Evolutionary conservation across 2,888 invertebrate species (phyloP), one percentile per base, ranked within the genome.

Genomic region (Nipponacmea schrenckii): DNA sequence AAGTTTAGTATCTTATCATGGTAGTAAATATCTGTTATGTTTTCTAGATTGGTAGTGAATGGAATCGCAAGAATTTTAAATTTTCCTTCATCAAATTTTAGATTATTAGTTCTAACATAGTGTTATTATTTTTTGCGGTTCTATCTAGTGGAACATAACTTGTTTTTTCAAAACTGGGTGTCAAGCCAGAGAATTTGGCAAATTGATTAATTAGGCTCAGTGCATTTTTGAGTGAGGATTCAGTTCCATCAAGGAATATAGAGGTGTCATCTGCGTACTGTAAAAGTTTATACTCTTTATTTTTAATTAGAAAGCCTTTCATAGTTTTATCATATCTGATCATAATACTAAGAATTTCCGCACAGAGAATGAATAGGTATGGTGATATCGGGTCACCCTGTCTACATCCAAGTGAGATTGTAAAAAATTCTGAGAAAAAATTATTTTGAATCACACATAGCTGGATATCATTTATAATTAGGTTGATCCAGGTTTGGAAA

Each of bases 201-300:
- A 20, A 56, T 24, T 56, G 56, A 15, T 56, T 24, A 39, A 72
- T 12, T 15, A 68, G 46, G 10, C 31, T 26, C 26, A 66, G 27
- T 31, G 69, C 63, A 46, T 64, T 56, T 63, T 64, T 64, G 17
- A 64, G 48, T 20, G 39, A 65, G 26, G 56, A 20, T 50, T 65
- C 62, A 2, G 68, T 56, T 24, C 69, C 69, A 56, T 72, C 66
- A 10, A 72, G 56, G 27, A 69, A 45, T 10, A 69, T 15, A 20
- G 69, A 48, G 2, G 69, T 72, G 26, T 66, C 69, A 72, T 72
- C 72, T 27, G 69, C 69, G 45, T 62, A 69, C 65, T 72, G 72
- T 56, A 62, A 26, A 65, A 66, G n/a, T 44, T 64, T 69, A 31
- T 68, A 69, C 31, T 69, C 69, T 26, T 64, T 45, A 69, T 69